Conservation (phyloP, 2,888 invertebrate genomes). For the Caradrina kadenii region DNA sequence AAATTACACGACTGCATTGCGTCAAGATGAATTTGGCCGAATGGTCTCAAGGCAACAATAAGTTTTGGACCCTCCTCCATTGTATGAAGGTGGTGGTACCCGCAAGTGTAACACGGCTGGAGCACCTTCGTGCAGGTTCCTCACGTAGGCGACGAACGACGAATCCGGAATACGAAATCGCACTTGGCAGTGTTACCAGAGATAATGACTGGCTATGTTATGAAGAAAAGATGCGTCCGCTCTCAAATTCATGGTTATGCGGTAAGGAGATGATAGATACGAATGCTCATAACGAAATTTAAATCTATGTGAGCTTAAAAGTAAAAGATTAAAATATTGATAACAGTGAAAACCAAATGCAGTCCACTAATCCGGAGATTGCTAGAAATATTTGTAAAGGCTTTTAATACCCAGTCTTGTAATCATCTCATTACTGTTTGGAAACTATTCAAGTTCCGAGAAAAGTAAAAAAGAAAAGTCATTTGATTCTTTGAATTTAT, state of each 20-base stretch:
- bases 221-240: constrained; percentile 23
- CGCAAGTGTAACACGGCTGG: constrained; percentile 39
- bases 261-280: constrained; percentile 11
- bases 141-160: constrained; percentile 64
- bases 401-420: neutral
- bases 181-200: constrained; percentile 50
- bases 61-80: constrained; percentile 38
- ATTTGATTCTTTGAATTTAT: constrained; percentile 29
- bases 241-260: constrained; percentile 23
- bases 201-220: constrained; percentile 43
- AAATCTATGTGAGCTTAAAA: neutral
- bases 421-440: neutral
- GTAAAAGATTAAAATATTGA: constrained; percentile 10
- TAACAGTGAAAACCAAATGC: neutral
- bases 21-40: constrained; percentile 39
- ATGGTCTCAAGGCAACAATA: constrained; percentile 5
- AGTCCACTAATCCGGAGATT: neutral
- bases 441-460: neutral
- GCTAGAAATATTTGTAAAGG: neutral
- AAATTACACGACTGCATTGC: constrained; percentile 62
- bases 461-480: neutral
- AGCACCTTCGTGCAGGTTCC: constrained; percentile 55
- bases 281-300: neutral
- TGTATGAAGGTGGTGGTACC: constrained; percentile 38
- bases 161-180: constrained; percentile 63